Percentiles rank a stretch among this genome's conserved stretches.
Conservation (phyloP, 2,113 vertebrate species). For the Platycercus adscitus region DNA sequence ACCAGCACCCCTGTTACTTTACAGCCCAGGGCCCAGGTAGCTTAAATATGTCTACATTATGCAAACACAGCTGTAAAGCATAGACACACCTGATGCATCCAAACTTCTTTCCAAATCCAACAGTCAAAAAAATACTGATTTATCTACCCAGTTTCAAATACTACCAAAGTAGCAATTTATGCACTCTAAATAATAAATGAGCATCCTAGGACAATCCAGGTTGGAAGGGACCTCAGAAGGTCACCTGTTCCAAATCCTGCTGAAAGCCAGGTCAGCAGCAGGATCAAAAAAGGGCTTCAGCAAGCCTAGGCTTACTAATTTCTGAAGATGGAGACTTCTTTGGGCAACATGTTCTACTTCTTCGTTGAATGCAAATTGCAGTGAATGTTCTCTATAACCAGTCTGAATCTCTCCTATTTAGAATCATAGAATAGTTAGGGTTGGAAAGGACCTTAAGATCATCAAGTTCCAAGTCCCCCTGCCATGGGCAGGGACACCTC, state of each 20-base stretch:
- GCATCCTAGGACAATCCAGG: not conserved
- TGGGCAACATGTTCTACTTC: not conserved
- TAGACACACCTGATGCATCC: not conserved
- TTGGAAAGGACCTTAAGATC: too few species aligned
- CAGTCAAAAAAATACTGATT: not conserved
- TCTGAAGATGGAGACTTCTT: not conserved
- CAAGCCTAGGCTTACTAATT: not conserved
- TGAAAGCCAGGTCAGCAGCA: not conserved
- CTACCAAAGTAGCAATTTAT: not conserved
- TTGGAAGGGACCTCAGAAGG: not conserved
- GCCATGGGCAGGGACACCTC: too few species aligned
- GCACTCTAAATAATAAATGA: not conserved
- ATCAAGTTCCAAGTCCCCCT: too few species aligned
- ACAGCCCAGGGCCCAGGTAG: not conserved
- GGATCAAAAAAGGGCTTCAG: not conserved
- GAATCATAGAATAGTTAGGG: too few species aligned
- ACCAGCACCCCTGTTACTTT: not conserved
- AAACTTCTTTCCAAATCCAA: not conserved
- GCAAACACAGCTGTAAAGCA: not conserved
- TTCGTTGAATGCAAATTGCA: not conserved
- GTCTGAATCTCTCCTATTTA: not conserved
- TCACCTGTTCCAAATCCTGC: not conserved
- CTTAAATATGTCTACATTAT: fast-evolving
- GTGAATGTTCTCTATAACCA: not conserved
- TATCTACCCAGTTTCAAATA: not conserved